These are phyloP conservation scores for Calliphora vomitoria DNA, from an alignment of 2,888 invertebrate genomes.

Conservation along the genomic window DNA sequence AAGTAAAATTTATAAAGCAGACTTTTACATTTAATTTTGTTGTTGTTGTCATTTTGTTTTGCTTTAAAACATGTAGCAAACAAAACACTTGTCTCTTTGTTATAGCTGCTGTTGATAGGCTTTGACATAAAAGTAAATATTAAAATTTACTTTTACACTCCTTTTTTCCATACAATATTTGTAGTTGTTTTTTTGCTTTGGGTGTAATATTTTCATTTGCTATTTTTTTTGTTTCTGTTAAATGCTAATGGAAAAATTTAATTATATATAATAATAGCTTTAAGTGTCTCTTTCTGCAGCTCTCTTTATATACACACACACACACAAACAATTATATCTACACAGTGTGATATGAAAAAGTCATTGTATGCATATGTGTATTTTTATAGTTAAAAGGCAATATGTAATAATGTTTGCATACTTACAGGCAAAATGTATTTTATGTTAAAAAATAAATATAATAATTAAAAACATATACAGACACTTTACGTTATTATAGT, in stretches of 20 bases:
- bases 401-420: conserved; percentile 64
- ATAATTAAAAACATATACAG: conserved; percentile 72
- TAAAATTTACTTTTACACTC: conserved; percentile 47
- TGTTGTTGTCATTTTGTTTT: conserved; percentile 6
- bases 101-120: background rate
- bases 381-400: conserved; percentile 25
- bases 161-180: background rate
- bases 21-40: conserved; percentile 16
- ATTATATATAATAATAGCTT: conserved; percentile 71
- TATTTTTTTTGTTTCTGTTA: conserved; percentile 27
- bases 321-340: too few species aligned
- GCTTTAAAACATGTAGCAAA: conserved; percentile 25
- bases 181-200: conserved; percentile 2
- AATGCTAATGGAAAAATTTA: conserved; percentile 73
- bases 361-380: conserved; percentile 17
- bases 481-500: conserved; percentile 62
- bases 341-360: background rate
- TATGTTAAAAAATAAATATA: conserved; percentile 24
- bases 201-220: conserved; percentile 9
- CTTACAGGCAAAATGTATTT: conserved; percentile 49
- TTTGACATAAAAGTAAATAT: conserved; percentile 39
- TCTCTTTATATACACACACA: background rate
- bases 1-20: conserved; percentile 22
- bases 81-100: conserved; percentile 16
- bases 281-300: conserved; percentile 48